These are phyloP conservation scores for Eristalis tenax DNA, from an alignment of 2,888 invertebrate genomes.

Conservation along the genomic window DNA sequence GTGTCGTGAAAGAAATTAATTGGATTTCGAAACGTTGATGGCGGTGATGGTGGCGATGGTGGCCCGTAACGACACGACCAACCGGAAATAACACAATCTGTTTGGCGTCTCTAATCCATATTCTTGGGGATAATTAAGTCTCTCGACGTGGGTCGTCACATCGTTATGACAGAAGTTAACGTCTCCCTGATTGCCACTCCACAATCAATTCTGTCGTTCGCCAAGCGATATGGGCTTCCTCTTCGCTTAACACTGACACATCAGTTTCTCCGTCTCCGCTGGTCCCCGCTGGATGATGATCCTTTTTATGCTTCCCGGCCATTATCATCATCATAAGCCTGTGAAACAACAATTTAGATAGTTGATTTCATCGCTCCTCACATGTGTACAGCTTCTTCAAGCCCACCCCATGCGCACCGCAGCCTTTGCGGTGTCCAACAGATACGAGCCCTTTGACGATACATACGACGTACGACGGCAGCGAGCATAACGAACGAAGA, in stretches of 20 bases:
- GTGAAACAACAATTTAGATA: constrained; percentile 64
- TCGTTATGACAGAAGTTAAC: constrained; percentile 22
- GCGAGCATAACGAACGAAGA: constrained; percentile 15
- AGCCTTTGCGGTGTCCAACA: background rate
- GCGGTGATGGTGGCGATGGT: constrained; percentile 5
- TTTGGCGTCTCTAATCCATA: constrained; percentile 65
- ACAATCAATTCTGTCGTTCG: constrained; percentile 52
- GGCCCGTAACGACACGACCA: constrained; percentile 23
- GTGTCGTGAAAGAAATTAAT: constrained; percentile 71
- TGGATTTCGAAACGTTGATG: constrained; percentile 60
- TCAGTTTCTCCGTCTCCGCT: constrained; percentile 29
- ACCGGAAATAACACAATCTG: constrained; percentile 60
- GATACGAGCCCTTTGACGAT: constrained; percentile 19
- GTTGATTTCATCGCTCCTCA: constrained; percentile 39
- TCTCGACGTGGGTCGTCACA: constrained; percentile 25
- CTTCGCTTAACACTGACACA: constrained; percentile 58
- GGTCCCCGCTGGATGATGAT: background rate
- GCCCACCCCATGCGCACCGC: background rate
- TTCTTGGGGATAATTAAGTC: constrained; percentile 66
- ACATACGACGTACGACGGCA: background rate
- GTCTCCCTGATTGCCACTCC: constrained; percentile 51
- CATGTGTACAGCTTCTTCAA: background rate
- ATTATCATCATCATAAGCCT: constrained; percentile 61
- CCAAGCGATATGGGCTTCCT: constrained; percentile 43
- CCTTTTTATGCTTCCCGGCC: constrained; percentile 46